Evolutionary conservation across 2,113 vertebrate species (phyloP).

Genomic region (Myotis lucifugus): DNA sequence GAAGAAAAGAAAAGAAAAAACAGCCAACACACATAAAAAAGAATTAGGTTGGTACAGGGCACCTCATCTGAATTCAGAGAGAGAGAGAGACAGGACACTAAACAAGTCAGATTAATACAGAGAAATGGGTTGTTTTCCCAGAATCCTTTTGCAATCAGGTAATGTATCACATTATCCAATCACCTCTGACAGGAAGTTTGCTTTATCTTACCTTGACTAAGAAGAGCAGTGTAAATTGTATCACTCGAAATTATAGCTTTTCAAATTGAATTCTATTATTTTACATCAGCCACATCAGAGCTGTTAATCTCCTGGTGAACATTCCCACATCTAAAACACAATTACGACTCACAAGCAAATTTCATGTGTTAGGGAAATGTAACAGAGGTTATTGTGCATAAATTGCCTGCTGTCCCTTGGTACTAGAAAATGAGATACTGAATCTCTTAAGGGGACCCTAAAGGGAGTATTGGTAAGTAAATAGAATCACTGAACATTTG

Average conservation of each 20-base stretch:
- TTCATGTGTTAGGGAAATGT: constrained; percentile 75
- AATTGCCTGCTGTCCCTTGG: constrained; percentile 53
- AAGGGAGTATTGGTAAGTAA: constrained; percentile 75
- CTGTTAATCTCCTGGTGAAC: constrained; percentile 71
- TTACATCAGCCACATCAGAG: constrained; percentile 56
- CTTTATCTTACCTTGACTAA: constrained; percentile 58
- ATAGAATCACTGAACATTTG: constrained; percentile 73
- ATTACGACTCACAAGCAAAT: constrained; percentile 76
- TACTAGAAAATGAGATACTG: constrained; percentile 69
- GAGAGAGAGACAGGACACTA: constrained; percentile 29
- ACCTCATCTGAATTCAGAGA: constrained; percentile 66
- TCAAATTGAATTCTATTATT: constrained; percentile 78
- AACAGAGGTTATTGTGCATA: constrained; percentile 71
- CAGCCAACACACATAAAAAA: constrained; percentile 57
- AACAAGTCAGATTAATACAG: constrained; percentile 71
- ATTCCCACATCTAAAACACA: constrained; percentile 73
- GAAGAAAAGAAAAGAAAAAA: constrained; percentile 59
- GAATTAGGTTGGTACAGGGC: constrained; percentile 63
- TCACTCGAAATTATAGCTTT: constrained; percentile 76
- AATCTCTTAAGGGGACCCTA: constrained; percentile 65
- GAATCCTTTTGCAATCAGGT: constrained; percentile 70
- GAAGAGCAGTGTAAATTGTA: constrained; percentile 54
- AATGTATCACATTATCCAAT: constrained; percentile 61
- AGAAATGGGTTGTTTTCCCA: constrained; percentile 72
- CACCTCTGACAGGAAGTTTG: constrained; percentile 58